A percentile compares a stretch with the other conserved stretches of the same genome.
Conservation (phyloP, 2,797 vertebrate species). For the Sebastes diploproa region DNA sequence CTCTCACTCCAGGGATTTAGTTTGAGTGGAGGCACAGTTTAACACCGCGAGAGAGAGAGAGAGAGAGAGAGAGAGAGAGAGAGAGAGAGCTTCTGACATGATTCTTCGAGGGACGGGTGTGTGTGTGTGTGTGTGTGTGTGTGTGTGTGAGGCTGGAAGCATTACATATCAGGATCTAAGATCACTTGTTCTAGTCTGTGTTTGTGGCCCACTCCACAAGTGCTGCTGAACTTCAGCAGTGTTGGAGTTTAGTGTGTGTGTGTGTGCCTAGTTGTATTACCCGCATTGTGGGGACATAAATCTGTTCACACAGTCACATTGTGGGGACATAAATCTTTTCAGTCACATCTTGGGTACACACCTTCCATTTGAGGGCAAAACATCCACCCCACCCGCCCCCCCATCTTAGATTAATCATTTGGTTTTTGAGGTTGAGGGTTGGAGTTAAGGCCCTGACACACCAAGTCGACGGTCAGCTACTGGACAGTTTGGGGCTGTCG, state of each 20-base stretch:
- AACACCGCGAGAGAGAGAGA: conserved; percentile 1
- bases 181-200: conserved; percentile 5
- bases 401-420: neutral
- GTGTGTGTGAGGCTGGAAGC: neutral
- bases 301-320: neutral
- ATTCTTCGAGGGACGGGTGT: conserved; percentile 41
- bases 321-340: conserved; percentile 4
- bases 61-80: neutral
- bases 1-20: conserved; percentile 68
- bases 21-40: conserved; percentile 57
- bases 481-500: too few relatives aligned
- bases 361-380: neutral
- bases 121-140: neutral
- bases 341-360: neutral
- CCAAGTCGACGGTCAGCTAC: too few relatives aligned
- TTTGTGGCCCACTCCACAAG: conserved; percentile 18
- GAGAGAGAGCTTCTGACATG: conserved; percentile 23
- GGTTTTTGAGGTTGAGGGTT: neutral
- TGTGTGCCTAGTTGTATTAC: neutral
- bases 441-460: too few relatives aligned
- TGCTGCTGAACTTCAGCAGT: conserved; percentile 2
- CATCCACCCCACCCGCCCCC: fast-evolving
- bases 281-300: neutral
- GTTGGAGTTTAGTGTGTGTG: neutral
- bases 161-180: conserved; percentile 2